Percentiles rank a stretch among this genome's conserved stretches.
These are phyloP conservation scores for Ptiloglossa arizonensis DNA, from an alignment of 1,140 invertebrate species.

Conservation along the genomic window DNA sequence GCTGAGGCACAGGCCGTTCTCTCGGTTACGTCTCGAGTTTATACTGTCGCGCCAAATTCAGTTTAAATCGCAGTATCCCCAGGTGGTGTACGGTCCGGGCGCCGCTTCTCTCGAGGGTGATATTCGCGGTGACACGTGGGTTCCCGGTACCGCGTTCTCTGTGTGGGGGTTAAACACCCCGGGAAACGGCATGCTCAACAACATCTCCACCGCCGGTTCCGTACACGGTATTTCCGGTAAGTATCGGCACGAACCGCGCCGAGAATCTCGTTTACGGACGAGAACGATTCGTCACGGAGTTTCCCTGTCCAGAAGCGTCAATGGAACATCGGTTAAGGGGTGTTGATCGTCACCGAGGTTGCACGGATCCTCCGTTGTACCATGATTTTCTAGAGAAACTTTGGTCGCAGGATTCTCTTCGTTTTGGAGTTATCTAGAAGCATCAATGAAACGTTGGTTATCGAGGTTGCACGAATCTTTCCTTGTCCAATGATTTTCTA, in stretches of 20 bases:
- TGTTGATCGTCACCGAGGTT: too few relatives aligned
- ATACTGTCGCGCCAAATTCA: constrained; percentile 31
- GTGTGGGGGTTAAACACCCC: constrained; percentile 75
- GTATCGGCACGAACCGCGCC: constrained; percentile 48
- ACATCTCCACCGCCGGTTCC: constrained; percentile 80
- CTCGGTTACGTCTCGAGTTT: constrained; percentile 41
- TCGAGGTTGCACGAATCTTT: too few relatives aligned
- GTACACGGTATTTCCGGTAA: constrained; percentile 80
- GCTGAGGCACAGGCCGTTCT: constrained; percentile 77
- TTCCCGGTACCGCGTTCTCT: constrained; percentile 60
- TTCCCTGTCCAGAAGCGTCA: too few relatives aligned
- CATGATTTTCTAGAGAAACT: too few relatives aligned
- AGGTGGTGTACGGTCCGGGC: constrained; percentile 8
- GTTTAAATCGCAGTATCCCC: constrained; percentile 7
- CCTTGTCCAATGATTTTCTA: too few relatives aligned
- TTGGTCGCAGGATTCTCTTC: too few relatives aligned
- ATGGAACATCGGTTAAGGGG: too few relatives aligned
- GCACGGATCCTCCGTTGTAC: too few relatives aligned
- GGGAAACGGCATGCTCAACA: constrained; percentile 80
- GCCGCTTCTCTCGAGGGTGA: constrained; percentile 41
- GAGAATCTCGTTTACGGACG: neutral
- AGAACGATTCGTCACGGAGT: too few relatives aligned
- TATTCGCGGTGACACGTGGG: constrained; percentile 58
- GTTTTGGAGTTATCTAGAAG: too few relatives aligned
- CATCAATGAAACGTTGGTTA: too few relatives aligned